Base-by-base conservation (phyloP, 2,797 vertebrate species). In the Manis javanica region DNA sequence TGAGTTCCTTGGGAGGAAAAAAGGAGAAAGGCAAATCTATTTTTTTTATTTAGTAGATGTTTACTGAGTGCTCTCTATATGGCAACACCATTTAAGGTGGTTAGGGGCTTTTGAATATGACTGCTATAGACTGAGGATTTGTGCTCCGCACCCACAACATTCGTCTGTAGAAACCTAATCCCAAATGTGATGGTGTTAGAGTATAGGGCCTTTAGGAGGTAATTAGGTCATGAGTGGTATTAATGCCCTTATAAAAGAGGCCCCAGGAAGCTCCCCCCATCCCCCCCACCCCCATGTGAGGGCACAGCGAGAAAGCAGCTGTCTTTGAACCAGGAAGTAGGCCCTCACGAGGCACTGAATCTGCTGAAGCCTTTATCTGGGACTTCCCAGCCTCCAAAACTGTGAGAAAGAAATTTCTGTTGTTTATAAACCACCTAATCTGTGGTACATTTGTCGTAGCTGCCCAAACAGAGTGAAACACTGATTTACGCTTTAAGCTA, bases 1-100 rank as follows among this genome's bases (percentile, higher is more conserved):
- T 95, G 63, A 18, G 21, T 86, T 78, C 31, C 34, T 78, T 83
- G 23, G 7, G 72, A 96, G 42, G 18, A 26, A 77, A 84, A 84
- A 89, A 72, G 14, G 21, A 46, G 69, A 68, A 94, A 90, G 39
- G 68, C 13, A 78, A 92, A 71, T 88, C 3, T 46, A 72, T 2
- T 59, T 79, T 90, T 88, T 91, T 69, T 46, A 46, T 46, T 91
- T 93, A 68, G 24, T 37, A 75, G 31, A 59, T 84, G 92, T 85
- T 88, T 91, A 81, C 26, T 64, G 11, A 68, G 39, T 72, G 21
- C 8, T 37, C 46, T 64, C 46, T 87, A 31, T 64, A 29, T 87
- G 49, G 21, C 15, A 94, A 69, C 64, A 79, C 14, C 81, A 16
- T 91, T 77, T 26, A 46, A 88, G 31, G 18, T 46, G 24, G 26